Conservation (phyloP, 2,113 vertebrate genomes). For the Macquaria ambigua region DNA sequence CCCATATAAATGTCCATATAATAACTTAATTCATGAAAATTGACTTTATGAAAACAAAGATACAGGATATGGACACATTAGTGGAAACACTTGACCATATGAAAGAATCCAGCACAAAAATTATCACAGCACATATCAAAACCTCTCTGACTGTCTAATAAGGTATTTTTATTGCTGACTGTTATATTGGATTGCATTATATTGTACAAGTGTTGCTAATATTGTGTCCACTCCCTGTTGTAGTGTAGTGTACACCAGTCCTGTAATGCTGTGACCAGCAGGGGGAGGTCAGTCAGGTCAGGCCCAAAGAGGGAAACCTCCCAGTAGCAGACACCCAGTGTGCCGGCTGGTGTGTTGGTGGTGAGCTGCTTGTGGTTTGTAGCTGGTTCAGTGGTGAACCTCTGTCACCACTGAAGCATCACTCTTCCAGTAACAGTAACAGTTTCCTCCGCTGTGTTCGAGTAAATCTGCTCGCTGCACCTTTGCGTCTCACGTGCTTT, state of each 20-base stretch:
- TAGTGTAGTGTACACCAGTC: conserved; percentile 28
- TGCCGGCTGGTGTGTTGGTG: conserved; percentile 16
- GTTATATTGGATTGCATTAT: conserved; percentile 16
- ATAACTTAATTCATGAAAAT: conserved; percentile 72
- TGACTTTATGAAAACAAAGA: conserved; percentile 32
- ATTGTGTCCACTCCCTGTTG: background rate
- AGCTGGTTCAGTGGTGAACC: conserved; percentile 22
- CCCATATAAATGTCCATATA: conserved; percentile 61
- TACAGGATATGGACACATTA: conserved; percentile 10
- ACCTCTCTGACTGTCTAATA: background rate
- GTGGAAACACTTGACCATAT: conserved; percentile 21
- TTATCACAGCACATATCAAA: background rate
- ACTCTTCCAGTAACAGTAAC: conserved; percentile 59
- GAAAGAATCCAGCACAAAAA: conserved; percentile 4
- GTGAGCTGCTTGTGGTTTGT: conserved; percentile 20
- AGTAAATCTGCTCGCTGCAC: background rate
- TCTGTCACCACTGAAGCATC: conserved; percentile 4
- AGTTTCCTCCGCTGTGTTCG: conserved; percentile 13
- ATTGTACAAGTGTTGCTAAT: background rate
- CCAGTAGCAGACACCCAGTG: conserved; percentile 44
- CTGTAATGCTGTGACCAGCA: conserved; percentile 62
- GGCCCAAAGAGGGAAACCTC: conserved; percentile 17
- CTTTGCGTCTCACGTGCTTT: background rate
- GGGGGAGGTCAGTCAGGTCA: conserved; percentile 34
- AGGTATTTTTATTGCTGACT: background rate